phyloP scores from a whole-genome alignment of 2,888 invertebrate genomes.

The Cheilosia scutellata region DNA sequence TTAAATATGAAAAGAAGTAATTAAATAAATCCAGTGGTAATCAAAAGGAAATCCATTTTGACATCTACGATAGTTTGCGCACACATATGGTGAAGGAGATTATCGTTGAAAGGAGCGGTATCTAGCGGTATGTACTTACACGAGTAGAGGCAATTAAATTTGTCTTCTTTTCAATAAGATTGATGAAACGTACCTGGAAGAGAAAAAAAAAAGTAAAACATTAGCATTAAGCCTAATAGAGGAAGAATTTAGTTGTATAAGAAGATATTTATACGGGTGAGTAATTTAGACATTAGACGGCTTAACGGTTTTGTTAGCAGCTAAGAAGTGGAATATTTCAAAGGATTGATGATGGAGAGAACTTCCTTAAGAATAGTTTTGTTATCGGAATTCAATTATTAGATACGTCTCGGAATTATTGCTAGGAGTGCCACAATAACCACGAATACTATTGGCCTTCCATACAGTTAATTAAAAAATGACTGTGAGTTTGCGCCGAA shows the following conservation, averaged over 20 bases:
- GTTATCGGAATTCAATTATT: no score
- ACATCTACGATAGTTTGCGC: conserved; percentile 54
- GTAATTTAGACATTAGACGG: not conserved
- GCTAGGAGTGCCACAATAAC: no score
- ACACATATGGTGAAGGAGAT: conserved; percentile 33
- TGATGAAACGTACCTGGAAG: conserved; percentile 67
- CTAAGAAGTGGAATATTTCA: not conserved
- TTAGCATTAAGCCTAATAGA: conserved; percentile 16
- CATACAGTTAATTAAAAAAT: no score
- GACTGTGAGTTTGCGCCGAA: no score
- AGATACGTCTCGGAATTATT: no score
- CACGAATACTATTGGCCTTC: no score
- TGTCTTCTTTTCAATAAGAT: conserved; percentile 27
- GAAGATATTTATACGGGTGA: not conserved
- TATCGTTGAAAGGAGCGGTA: conserved; percentile 10
- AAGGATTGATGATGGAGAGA: no score
- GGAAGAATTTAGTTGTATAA: not conserved
- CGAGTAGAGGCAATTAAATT: conserved; percentile 45
- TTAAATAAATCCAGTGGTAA: conserved; percentile 63
- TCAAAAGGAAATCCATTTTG: conserved; percentile 58
- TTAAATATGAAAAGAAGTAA: conserved; percentile 40
- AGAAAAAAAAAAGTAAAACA: conserved; percentile 20
- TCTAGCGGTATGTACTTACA: conserved; percentile 44
- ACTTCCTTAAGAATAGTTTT: no score
- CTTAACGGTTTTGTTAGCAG: not conserved